These are phyloP conservation scores for Tachuris rubrigastra DNA, from an alignment of 2,113 vertebrate genomes.

Conservation along the genomic window DNA sequence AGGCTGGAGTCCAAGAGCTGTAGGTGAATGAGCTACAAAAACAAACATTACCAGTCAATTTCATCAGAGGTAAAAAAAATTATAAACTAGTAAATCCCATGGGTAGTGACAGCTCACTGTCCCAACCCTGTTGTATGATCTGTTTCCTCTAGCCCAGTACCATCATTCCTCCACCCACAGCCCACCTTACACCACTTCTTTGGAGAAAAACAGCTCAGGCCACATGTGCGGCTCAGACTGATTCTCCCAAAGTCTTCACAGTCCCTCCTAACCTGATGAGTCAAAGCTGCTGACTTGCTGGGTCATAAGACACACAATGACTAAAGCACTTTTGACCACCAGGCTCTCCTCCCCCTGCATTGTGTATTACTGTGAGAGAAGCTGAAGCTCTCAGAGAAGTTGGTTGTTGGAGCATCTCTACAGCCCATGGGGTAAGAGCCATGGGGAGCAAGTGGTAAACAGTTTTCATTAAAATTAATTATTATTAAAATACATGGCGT, in stretches of 20 bases:
- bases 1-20: conserved; percentile 87
- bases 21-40: conserved; percentile 87
- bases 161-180: not conserved
- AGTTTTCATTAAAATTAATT: not conserved
- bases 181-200: not conserved
- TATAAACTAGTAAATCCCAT: not conserved
- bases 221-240: accelerated
- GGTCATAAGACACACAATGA: not conserved
- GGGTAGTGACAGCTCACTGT: not conserved
- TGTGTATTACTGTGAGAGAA: accelerated
- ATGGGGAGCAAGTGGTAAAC: not conserved
- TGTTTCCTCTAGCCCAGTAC: not conserved
- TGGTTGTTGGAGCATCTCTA: not conserved
- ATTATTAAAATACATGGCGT: not conserved
- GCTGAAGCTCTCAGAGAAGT: not conserved
- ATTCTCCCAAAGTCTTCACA: not conserved
- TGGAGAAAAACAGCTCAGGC: not conserved
- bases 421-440: not conserved
- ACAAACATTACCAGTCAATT: conserved; percentile 68
- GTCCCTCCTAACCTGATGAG: not conserved
- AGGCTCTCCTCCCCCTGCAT: not conserved
- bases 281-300: not conserved
- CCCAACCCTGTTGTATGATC: not conserved
- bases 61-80: not conserved
- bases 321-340: not conserved